A percentile compares a stretch with the other conserved stretches of the same genome.
Evolutionary conservation across 2,113 vertebrate genomes (phyloP).

Genomic region (Pachycephala philippinensis): DNA sequence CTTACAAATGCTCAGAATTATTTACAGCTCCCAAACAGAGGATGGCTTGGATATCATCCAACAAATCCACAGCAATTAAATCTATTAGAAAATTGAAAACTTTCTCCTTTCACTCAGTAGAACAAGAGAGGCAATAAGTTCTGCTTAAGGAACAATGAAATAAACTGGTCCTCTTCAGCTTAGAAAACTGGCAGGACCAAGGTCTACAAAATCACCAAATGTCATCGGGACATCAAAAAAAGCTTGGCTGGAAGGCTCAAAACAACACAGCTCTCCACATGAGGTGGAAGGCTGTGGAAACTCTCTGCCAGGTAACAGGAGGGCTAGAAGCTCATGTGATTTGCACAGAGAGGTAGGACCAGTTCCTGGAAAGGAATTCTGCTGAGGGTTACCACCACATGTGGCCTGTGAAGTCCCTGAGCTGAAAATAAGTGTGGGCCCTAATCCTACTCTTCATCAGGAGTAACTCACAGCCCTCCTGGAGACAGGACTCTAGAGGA

Average conservation of each 20-base stretch:
- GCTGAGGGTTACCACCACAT: neutral
- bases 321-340: neutral
- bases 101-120: neutral
- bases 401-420: neutral
- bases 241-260: neutral
- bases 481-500: neutral
- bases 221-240: neutral
- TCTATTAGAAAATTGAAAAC: constrained; percentile 26
- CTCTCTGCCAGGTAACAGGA: neutral
- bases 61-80: neutral
- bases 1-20: constrained; percentile 13
- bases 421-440: neutral
- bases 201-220: neutral
- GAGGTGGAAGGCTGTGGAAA: neutral
- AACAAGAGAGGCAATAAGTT: neutral
- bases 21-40: constrained; percentile 34
- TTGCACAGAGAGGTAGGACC: neutral
- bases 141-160: neutral
- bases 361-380: neutral
- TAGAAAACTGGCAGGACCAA: neutral
- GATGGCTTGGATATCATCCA: neutral
- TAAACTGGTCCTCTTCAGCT: neutral
- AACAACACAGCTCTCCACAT: neutral
- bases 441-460: neutral
- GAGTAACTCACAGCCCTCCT: neutral